Conservation (phyloP, 92 coral and sea anemone species). For the Epizoanthus stellaris region DNA sequence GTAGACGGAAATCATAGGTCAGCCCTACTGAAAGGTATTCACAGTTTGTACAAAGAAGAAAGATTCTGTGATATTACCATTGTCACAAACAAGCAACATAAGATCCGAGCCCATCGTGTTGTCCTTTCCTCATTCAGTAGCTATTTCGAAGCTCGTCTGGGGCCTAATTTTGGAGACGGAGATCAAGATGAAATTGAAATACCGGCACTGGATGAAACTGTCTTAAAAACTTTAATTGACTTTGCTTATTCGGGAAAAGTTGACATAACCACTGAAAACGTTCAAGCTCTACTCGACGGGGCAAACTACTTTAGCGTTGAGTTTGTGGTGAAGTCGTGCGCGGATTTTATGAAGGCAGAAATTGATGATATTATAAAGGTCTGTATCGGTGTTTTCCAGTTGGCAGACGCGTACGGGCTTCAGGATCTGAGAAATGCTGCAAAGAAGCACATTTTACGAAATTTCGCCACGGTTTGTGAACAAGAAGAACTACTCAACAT, state of each 20-base stretch:
- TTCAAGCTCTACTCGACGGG: constrained; percentile 74
- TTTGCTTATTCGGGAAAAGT: constrained; percentile 63
- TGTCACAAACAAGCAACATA: constrained; percentile 58
- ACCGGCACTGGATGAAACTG: constrained; percentile 59
- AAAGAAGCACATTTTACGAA: constrained; percentile 48
- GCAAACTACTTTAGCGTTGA: constrained; percentile 78
- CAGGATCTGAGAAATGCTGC: constrained; percentile 53
- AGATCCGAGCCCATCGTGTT: constrained; percentile 77
- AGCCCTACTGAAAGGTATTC: constrained; percentile 58
- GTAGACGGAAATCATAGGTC: constrained; percentile 37
- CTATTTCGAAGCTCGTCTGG: constrained; percentile 82
- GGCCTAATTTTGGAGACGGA: constrained; percentile 70
- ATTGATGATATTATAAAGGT: constrained; percentile 53
- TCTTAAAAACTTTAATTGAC: constrained; percentile 42
- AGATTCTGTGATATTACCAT: constrained; percentile 77
- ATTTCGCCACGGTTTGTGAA: constrained; percentile 63
- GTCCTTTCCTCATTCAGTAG: constrained; percentile 75
- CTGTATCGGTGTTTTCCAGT: constrained; percentile 61
- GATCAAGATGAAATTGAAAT: constrained; percentile 70
- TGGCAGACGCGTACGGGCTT: constrained; percentile 70
- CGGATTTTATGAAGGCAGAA: constrained; percentile 57
- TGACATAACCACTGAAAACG: constrained; percentile 71
- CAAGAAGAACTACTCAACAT: constrained; percentile 64
- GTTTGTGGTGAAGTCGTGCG: constrained; percentile 73
- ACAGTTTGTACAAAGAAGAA: constrained; percentile 60